A percentile compares a stretch with the other conserved stretches of the same genome.
Evolutionary conservation across 2,113 vertebrate species (phyloP).

Genomic region (Sebastes schlegelii): DNA sequence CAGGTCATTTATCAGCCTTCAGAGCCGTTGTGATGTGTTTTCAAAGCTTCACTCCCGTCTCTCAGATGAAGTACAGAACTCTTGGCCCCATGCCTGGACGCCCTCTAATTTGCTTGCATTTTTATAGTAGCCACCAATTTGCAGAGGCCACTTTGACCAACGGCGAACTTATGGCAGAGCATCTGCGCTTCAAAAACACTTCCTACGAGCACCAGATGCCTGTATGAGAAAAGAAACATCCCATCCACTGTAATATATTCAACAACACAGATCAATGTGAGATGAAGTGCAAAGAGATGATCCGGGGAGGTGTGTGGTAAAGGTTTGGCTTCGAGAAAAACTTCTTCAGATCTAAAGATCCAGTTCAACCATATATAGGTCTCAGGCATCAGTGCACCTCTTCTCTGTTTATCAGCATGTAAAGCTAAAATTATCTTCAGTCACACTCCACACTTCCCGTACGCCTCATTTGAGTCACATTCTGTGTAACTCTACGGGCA

Average conservation of each 20-base stretch:
- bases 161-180: conserved; percentile 23
- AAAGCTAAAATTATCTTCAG: conserved; percentile 7
- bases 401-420: background rate
- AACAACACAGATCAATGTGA: conserved; percentile 7
- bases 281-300: background rate
- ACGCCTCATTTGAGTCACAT: background rate
- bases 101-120: conserved; percentile 70
- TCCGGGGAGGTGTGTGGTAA: background rate
- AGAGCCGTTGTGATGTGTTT: conserved; percentile 54
- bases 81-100: background rate
- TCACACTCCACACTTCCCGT: conserved; percentile 16
- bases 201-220: conserved; percentile 42
- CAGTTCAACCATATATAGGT: background rate
- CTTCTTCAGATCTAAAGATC: background rate
- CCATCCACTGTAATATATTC: conserved; percentile 5
- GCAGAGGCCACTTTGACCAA: conserved; percentile 55
- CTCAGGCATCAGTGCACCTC: background rate
- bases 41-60: conserved; percentile 22
- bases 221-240: conserved; percentile 32
- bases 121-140: conserved; percentile 74
- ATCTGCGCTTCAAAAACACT: conserved; percentile 39
- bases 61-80: conserved; percentile 55
- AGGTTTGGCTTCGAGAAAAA: background rate
- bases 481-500: background rate
- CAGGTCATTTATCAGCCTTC: conserved; percentile 51